Evolutionary conservation across 2,888 invertebrate species (phyloP).

Genomic region (Argyra leucocephala): DNA sequence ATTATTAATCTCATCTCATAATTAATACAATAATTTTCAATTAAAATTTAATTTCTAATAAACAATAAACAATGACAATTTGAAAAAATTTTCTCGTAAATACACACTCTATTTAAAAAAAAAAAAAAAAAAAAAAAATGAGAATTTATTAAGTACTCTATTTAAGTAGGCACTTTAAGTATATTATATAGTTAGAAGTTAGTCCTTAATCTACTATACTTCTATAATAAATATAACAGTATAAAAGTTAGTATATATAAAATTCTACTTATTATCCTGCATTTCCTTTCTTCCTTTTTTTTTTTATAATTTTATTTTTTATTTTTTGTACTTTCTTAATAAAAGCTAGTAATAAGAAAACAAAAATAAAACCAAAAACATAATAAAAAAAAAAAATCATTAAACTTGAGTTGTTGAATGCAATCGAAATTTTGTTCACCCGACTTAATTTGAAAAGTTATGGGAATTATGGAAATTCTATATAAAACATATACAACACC

Average conservation of each 20-base stretch:
- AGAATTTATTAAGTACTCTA: neutral
- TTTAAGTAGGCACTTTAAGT: conserved; percentile 3
- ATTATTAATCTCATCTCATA: no score
- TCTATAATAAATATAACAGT: neutral
- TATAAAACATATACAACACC: no score
- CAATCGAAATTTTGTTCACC: neutral
- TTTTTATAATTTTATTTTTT: neutral
- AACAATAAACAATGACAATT: no score
- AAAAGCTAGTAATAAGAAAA: neutral
- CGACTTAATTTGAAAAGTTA: neutral
- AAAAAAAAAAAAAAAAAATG: neutral
- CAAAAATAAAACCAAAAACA: neutral
- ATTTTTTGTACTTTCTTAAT: neutral
- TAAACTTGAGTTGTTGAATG: neutral
- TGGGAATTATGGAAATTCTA: neutral
- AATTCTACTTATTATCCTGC: neutral
- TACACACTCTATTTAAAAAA: no score
- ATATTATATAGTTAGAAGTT: conserved; percentile 1
- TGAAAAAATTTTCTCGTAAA: no score
- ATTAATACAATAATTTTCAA: no score
- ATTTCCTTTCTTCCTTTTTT: neutral
- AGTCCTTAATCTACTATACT: neutral
- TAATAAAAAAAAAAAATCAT: no score
- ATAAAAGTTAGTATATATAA: neutral
- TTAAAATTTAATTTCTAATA: no score